These are phyloP conservation scores for Drosophila miranda DNA, from an alignment of 1,140 invertebrate genomes.

Conservation along the genomic window DNA sequence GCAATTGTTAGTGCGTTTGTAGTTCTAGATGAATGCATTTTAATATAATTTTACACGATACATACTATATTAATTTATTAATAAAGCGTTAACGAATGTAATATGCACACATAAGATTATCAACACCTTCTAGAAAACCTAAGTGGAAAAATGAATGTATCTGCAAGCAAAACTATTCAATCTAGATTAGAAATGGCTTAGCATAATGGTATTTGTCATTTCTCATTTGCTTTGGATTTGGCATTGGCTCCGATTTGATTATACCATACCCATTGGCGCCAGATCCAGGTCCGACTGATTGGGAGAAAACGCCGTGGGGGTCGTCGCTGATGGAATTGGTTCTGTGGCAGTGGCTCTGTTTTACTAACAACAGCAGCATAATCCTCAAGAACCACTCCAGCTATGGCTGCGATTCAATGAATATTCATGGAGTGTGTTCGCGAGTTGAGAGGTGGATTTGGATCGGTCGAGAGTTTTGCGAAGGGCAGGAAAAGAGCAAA, in stretches of 20 bases:
- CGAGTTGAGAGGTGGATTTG: constrained; percentile 36
- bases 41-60: constrained; percentile 58
- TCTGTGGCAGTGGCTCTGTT: constrained; percentile 24
- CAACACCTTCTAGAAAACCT: no score
- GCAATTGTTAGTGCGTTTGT: constrained; percentile 71
- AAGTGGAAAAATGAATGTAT: no score
- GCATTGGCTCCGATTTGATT: no score
- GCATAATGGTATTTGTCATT: constrained; percentile 4
- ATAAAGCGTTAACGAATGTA: constrained; percentile 59
- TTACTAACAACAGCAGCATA: constrained; percentile 47
- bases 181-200: constrained; percentile 26
- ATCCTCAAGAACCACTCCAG: constrained; percentile 24
- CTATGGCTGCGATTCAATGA: constrained; percentile 35
- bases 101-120: constrained; percentile 18
- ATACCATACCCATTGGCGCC: background rate
- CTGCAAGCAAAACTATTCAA: constrained; percentile 1
- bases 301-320: constrained; percentile 11
- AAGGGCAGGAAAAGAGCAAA: constrained; percentile 7
- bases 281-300: background rate
- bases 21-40: constrained; percentile 75
- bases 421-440: constrained; percentile 54
- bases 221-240: no score
- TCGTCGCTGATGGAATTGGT: constrained; percentile 13
- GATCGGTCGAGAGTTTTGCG: background rate
- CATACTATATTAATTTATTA: constrained; percentile 57